Conservation (phyloP, 1,140 invertebrate species). For the Camponotus vicinus region DNA sequence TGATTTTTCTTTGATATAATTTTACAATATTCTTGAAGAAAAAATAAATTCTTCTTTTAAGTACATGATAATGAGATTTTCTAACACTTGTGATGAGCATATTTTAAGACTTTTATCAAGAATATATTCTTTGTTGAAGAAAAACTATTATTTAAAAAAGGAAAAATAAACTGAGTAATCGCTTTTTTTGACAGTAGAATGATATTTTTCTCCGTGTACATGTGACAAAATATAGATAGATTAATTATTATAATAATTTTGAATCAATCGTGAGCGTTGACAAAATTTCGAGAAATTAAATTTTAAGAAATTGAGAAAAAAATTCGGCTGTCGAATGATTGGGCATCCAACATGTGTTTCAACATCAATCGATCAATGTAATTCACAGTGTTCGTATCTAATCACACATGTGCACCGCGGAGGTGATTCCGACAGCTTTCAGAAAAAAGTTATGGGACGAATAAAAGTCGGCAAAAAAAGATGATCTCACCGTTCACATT, state of each 20-base stretch:
- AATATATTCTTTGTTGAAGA: too few relatives aligned
- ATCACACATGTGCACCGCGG: neutral
- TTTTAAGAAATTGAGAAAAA: neutral
- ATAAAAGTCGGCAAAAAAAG: conserved; percentile 7
- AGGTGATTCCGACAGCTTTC: neutral
- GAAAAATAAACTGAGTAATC: too few relatives aligned
- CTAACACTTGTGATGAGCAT: too few relatives aligned
- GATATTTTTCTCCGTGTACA: neutral
- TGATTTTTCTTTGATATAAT: too few relatives aligned
- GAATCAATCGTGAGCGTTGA: neutral
- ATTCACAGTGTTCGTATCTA: neutral
- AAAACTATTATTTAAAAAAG: too few relatives aligned
- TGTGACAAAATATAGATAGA: neutral
- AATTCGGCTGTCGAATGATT: neutral
- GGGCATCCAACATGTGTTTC: too few relatives aligned
- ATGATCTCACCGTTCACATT: neutral
- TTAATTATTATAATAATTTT: neutral
- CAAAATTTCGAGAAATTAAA: neutral
- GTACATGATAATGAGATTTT: too few relatives aligned
- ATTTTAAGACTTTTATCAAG: too few relatives aligned
- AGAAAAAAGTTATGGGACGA: neutral
- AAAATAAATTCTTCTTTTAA: too few relatives aligned
- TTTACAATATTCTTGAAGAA: too few relatives aligned
- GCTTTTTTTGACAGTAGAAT: neutral
- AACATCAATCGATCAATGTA: neutral